Evolutionary conservation across 2,888 invertebrate species (phyloP), one percentile per base, ranked within the genome.

Genomic region (Ophion ellenae): DNA sequence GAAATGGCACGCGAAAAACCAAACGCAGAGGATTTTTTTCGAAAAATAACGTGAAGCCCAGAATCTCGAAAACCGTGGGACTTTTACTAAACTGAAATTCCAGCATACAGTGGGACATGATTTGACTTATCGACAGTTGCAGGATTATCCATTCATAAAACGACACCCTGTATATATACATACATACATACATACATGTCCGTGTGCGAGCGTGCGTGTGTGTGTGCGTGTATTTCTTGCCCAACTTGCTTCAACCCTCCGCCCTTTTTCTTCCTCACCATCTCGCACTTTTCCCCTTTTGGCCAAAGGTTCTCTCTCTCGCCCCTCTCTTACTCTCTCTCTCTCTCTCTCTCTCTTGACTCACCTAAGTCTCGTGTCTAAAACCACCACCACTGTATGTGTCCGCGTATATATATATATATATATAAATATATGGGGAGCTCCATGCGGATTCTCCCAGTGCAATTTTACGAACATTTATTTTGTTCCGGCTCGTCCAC

Each of bases 281-380:
- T 84, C 84, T 85, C 84, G 81, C 83, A 81, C 79, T 85, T 81
- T 75, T 85, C 61, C 78, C 74, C 82, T 79, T 63, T 69, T 78
- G 57, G 75, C 45, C 59, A 76, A 67, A 75, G 73, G 84, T 85
- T 87, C 84, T 63, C 45, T 63, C 86, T 87, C 83, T 73, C 71
- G 32, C 87, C 10, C 10, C 2, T 45, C 10, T 1, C 45, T 7
- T 7, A 45, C 45, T 9, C 45, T 0, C 45, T 11, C 11, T 86
- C 79, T 63, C 45, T 59, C 87, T 87, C 83, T 69, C 47, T 24
- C 87, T 86, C 83, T 73, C 73, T 59, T 40, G 36, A 1, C 45
- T 45, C 59, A 32, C 83, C 85, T 76, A 81, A 85, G 73, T 85
- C 67, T 76, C 69, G 45, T 70, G 76, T 81, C 71, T 81, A 81